Evolutionary conservation across 2,797 vertebrate genomes (phyloP), one percentile per base, ranked within the genome.

Genomic region (Mus spretus): DNA sequence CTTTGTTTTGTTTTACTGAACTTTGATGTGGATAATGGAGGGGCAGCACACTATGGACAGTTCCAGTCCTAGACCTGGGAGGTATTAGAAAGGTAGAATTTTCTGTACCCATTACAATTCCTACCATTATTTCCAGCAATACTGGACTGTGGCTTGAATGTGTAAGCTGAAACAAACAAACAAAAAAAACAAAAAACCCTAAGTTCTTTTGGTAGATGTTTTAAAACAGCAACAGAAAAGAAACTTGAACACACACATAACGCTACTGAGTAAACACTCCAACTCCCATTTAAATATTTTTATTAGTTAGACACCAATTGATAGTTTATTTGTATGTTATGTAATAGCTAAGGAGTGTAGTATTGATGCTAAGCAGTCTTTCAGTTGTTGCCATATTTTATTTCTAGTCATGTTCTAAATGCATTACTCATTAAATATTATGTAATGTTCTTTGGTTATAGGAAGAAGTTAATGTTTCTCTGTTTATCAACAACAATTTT

Each of bases 401-500:
- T 82, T 63, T 67, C 40, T 89, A 80, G 55, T 26, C 79, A 65
- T 37, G 89, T 82, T 75, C 15, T 22, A 87, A 9, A 63, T 47
- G 31, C 20, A 55, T 91, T 86, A 59, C 28, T 95, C 31, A 53
- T 88, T 88, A 75, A 81, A 50, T 78, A 90, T 13, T 77, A 91
- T 31, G 20, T 67, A 20, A 95, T 92, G 34, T 89, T 47, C 34
- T 83, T 85, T 80, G 22, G 8, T 20, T 55, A 24, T 90, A 90
- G 12, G 1, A 86, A 80, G 47, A 57, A 85, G 61, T 10, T 65
- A 26, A 34, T 84, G 84, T 24, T 94, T 0, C 3, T 85, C 9
- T 22, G 90, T 91, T n/a, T 94, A 59, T 37, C 53, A 22, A 81
- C 84, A 92, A 50, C 26, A 93, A 93, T 95, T 95, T 79, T 63